Conservation (phyloP, 2,797 vertebrate genomes). For the Chelmon rostratus region DNA sequence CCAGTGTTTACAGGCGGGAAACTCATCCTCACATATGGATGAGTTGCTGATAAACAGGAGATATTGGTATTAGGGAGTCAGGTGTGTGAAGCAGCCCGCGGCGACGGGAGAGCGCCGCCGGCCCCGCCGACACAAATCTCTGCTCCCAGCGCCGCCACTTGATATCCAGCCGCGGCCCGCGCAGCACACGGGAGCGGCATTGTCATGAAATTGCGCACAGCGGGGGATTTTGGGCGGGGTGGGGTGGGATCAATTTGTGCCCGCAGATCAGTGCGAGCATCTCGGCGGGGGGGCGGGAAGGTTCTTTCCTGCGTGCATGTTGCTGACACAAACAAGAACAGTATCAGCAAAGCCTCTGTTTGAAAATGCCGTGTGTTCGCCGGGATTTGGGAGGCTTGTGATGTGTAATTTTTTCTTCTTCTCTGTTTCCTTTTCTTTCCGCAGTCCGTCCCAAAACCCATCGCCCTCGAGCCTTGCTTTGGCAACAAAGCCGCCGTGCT, state of each 20-base stretch:
- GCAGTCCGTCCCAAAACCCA: conserved; percentile 96
- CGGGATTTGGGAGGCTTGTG: conserved; percentile 44
- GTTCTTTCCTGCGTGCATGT: conserved; percentile 21
- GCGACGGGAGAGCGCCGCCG: conserved; percentile 27
- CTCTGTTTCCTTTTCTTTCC: conserved; percentile 8
- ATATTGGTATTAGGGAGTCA: conserved; percentile 49
- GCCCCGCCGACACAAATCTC: conserved; percentile 49
- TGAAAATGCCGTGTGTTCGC: conserved; percentile 46
- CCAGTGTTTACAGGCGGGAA: conserved; percentile 58
- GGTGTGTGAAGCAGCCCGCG: conserved; percentile 49
- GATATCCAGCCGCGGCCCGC: conserved; percentile 36
- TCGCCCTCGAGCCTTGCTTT: conserved; percentile 96
- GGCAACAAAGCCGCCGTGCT: conserved; percentile 98
- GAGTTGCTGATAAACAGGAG: conserved; percentile 70
- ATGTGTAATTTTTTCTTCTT: conserved; percentile 43
- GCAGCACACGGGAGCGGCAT: conserved; percentile 25
- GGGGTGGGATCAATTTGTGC: conserved; percentile 55
- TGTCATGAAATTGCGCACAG: conserved; percentile 57
- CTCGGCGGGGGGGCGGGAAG: conserved; percentile 28
- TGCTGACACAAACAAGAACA: conserved; percentile 65
- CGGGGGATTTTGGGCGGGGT: conserved; percentile 23
- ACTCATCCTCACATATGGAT: conserved; percentile 63
- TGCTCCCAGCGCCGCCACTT: conserved; percentile 42
- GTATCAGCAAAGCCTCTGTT: conserved; percentile 55
- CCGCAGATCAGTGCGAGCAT: conserved; percentile 52